phyloP scores from a whole-genome alignment of 2,888 invertebrate species.

The Mythimna impura region DNA sequence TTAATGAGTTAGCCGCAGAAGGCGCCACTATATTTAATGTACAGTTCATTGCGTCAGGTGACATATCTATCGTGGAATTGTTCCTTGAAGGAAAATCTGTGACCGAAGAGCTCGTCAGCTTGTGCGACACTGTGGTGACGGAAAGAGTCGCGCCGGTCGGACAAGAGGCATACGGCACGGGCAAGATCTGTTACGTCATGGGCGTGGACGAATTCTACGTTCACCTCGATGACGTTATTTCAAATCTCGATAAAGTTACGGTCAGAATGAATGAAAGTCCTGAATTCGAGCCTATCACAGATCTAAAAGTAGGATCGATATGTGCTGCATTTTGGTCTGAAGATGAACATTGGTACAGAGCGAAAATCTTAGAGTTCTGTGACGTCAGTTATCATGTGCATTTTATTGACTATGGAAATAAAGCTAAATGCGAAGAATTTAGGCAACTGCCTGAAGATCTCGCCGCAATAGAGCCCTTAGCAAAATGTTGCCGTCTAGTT shows the following conservation, averaged over 20 bases:
- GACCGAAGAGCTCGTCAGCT: slow-evolving; percentile 89
- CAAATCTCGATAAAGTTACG: slow-evolving; percentile 91
- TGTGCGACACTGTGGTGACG: slow-evolving; percentile 85
- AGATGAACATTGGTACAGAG: slow-evolving; percentile 93
- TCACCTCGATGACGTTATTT: slow-evolving; percentile 90
- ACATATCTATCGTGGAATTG: slow-evolving; percentile 92
- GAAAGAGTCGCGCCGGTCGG: slow-evolving; percentile 85
- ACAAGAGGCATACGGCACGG: slow-evolving; percentile 86
- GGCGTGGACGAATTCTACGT: slow-evolving; percentile 94
- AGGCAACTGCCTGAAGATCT: slow-evolving; percentile 91
- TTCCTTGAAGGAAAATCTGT: slow-evolving; percentile 91
- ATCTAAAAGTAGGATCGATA: slow-evolving; percentile 90
- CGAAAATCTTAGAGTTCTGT: slow-evolving; percentile 90
- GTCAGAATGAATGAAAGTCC: slow-evolving; percentile 89
- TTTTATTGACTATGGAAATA: slow-evolving; percentile 93
- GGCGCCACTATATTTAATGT: slow-evolving; percentile 93
- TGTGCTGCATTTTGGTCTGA: slow-evolving; percentile 92
- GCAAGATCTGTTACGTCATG: slow-evolving; percentile 92
- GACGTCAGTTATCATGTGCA: slow-evolving; percentile 90
- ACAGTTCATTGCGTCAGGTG: slow-evolving; percentile 92
- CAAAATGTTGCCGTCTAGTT: slow-evolving; percentile 91
- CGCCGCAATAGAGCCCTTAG: slow-evolving; percentile 89
- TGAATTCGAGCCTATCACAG: slow-evolving; percentile 86
- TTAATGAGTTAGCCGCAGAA: slow-evolving; percentile 92
- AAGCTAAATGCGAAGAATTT: slow-evolving; percentile 91